phyloP scores from a whole-genome alignment of 1,140 invertebrate species.

The Kradibia gibbosae region DNA sequence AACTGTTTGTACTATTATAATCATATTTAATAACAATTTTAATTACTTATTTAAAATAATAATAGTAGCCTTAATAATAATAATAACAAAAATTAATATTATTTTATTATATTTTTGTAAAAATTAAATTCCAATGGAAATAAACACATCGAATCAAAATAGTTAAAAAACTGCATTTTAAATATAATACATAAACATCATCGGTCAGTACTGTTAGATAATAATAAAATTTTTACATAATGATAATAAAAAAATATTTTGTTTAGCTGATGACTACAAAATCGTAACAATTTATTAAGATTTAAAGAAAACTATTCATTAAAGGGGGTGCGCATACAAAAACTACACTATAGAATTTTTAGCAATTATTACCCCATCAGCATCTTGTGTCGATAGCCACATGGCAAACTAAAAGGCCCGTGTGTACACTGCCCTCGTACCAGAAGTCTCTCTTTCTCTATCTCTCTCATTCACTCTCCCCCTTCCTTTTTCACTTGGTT shows the following conservation, averaged over 20 bases:
- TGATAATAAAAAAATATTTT: background rate
- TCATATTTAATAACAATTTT: too few species aligned
- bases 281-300: background rate
- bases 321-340: background rate
- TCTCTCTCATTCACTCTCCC: background rate
- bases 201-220: too few species aligned
- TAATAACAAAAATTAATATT: too few species aligned
- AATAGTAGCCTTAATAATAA: too few species aligned
- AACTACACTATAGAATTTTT: slow-evolving; percentile 52
- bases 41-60: too few species aligned
- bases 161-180: too few species aligned
- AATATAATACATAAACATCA: too few species aligned
- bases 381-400: slow-evolving; percentile 66
- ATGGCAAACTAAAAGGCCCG: slow-evolving; percentile 64
- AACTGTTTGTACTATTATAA: too few species aligned
- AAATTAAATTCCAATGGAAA: too few species aligned
- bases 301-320: background rate
- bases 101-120: too few species aligned
- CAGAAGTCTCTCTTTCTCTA: background rate
- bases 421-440: slow-evolving; percentile 29
- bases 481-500: background rate
- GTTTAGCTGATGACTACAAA: background rate
- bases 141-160: too few species aligned
- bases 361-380: slow-evolving; percentile 70
- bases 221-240: too few species aligned